Evolutionary conservation across 2,888 invertebrate genomes (phyloP).

Genomic region (Heteromyza rotundicornis): DNA sequence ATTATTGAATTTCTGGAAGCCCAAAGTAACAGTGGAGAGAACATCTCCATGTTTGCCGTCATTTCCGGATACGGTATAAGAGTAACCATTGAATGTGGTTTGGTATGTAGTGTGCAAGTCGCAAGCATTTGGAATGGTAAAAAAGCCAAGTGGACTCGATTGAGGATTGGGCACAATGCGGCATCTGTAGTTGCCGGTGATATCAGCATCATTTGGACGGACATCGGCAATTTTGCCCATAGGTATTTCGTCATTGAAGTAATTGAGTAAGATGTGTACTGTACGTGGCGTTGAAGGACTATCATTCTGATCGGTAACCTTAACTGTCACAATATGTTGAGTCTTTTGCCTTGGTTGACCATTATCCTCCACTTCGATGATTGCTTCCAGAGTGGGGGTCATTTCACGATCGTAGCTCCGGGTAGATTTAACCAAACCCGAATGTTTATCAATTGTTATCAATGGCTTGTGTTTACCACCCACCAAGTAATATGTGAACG

Average conservation of each 20-base stretch:
- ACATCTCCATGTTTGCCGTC: slow-evolving; percentile 90
- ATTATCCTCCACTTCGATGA: slow-evolving; percentile 87
- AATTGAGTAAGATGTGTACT: slow-evolving; percentile 79
- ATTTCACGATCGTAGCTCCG: slow-evolving; percentile 82
- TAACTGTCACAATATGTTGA: slow-evolving; percentile 76
- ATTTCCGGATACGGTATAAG: slow-evolving; percentile 82
- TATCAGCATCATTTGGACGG: slow-evolving; percentile 90
- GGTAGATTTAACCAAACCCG: slow-evolving; percentile 80
- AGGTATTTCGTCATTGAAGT: slow-evolving; percentile 78
- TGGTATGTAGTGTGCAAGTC: slow-evolving; percentile 78
- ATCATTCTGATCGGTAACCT: slow-evolving; percentile 87
- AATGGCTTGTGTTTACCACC: slow-evolving; percentile 80
- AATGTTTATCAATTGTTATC: slow-evolving; percentile 79
- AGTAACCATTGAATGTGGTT: slow-evolving; percentile 73
- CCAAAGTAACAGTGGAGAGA: slow-evolving; percentile 82
- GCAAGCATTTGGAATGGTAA: slow-evolving; percentile 79
- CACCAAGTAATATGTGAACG: slow-evolving; percentile 81
- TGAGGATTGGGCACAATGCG: slow-evolving; percentile 72
- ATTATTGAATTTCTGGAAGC: slow-evolving; percentile 82
- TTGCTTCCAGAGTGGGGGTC: slow-evolving; percentile 75
- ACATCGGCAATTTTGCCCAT: slow-evolving; percentile 88
- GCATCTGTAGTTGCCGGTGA: slow-evolving; percentile 88
- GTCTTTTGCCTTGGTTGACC: slow-evolving; percentile 84
- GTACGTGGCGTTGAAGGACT: slow-evolving; percentile 85
- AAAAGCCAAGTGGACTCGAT: slow-evolving; percentile 64